A percentile compares a stretch with the other conserved stretches of the same genome.
phyloP scores from a whole-genome alignment of 2,888 invertebrate species.

The Epirrita christyi region DNA sequence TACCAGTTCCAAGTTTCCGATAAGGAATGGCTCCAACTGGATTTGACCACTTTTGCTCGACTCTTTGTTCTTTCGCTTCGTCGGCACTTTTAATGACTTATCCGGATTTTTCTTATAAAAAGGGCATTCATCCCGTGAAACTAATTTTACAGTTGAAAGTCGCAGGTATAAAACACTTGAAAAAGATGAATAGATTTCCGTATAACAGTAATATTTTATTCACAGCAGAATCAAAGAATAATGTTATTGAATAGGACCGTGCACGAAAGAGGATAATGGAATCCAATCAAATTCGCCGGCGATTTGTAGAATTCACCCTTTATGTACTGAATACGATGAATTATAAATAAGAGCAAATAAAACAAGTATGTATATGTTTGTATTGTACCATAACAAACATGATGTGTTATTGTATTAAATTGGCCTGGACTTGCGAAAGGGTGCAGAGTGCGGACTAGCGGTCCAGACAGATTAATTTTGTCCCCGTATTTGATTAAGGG shows the following conservation, averaged over 20 bases:
- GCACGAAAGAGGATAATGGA: conserved; percentile 56
- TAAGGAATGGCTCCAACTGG: conserved; percentile 60
- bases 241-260: conserved; percentile 49
- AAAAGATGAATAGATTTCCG: conserved; percentile 10
- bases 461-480: conserved; percentile 64
- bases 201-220: conserved; percentile 22
- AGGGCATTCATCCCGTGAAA: conserved; percentile 54
- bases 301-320: conserved; percentile 59
- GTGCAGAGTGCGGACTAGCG: conserved; percentile 36
- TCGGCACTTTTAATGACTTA: conserved; percentile 81
- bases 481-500: conserved; percentile 53
- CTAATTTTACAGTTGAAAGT: conserved; percentile 39
- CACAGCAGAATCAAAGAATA: conserved; percentile 43
- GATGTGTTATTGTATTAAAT: conserved; percentile 75
- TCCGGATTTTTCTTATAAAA: conserved; percentile 66
- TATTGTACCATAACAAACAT: conserved; percentile 62
- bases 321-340: conserved; percentile 55
- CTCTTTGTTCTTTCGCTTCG: conserved; percentile 73
- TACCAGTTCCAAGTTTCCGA: conserved; percentile 74
- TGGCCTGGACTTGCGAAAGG: conserved; percentile 56
- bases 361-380: conserved; percentile 55
- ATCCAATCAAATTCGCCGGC: conserved; percentile 68
- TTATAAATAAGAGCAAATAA: conserved; percentile 68
- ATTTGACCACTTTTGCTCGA: conserved; percentile 70
- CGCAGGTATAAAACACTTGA: conserved; percentile 16